phyloP scores from a whole-genome alignment of 2,888 invertebrate genomes.

The Alsophila aescularia region DNA sequence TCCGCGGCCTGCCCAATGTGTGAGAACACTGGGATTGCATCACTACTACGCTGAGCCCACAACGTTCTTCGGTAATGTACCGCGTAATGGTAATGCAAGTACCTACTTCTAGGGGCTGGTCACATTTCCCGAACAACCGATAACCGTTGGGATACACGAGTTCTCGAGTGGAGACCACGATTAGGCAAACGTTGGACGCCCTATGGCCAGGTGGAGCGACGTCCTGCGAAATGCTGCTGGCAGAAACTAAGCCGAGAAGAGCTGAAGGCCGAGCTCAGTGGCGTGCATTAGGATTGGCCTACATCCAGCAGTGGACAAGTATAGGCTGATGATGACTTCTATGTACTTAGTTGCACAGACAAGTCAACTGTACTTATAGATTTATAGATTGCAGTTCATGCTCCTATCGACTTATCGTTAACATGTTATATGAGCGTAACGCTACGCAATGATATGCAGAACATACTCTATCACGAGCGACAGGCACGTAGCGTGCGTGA shows the following conservation, averaged over 20 bases:
- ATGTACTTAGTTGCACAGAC: constrained; percentile 1
- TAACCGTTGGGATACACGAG: too few relatives aligned
- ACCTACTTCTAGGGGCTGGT: too few relatives aligned
- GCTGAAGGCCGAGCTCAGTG: too few relatives aligned
- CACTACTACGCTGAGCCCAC: constrained; percentile 37
- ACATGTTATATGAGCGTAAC: constrained; percentile 4
- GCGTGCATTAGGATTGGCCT: too few relatives aligned
- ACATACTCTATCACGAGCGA: constrained; percentile 12
- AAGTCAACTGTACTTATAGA: constrained; percentile 3
- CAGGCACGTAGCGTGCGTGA: constrained; percentile 18
- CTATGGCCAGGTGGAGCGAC: too few relatives aligned
- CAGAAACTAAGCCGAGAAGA: too few relatives aligned
- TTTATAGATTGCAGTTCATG: background rate
- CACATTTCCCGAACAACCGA: too few relatives aligned
- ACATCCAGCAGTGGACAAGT: too few relatives aligned
- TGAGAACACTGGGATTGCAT: constrained; percentile 53
- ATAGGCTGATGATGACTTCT: too few relatives aligned
- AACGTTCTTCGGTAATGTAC: constrained; percentile 25
- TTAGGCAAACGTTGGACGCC: too few relatives aligned
- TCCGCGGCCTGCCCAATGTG: constrained; percentile 32
- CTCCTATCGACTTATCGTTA: constrained; percentile 14
- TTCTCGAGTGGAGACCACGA: too few relatives aligned
- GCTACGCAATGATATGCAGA: constrained; percentile 14
- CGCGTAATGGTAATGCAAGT: constrained; percentile 8
- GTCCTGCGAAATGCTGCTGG: too few relatives aligned